These are phyloP conservation scores for Macrostomum cliftonense DNA, from an alignment of 2,888 invertebrate genomes.

Conservation along the genomic window DNA sequence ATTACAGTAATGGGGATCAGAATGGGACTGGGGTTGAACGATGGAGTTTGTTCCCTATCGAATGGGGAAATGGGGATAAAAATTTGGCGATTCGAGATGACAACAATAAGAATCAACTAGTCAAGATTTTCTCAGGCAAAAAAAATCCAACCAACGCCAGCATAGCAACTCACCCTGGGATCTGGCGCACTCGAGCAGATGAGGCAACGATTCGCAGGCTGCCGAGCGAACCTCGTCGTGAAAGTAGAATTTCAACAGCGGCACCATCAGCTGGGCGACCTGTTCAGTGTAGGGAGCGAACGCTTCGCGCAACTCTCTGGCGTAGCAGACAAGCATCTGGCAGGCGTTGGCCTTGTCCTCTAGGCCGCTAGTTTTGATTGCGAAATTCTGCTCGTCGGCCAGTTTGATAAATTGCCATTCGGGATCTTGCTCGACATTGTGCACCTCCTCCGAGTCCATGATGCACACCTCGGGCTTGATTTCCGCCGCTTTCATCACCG, in stretches of 20 bases:
- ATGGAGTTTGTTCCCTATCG: too few relatives aligned
- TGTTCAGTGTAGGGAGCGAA: conserved; percentile 56
- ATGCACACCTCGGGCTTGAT: conserved; percentile 81
- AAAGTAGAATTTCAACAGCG: conserved; percentile 53
- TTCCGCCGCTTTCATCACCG: conserved; percentile 71
- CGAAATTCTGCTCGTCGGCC: conserved; percentile 78
- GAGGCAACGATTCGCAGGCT: conserved; percentile 73
- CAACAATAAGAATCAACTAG: too few relatives aligned
- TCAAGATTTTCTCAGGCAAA: too few relatives aligned
- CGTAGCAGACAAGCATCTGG: conserved; percentile 86
- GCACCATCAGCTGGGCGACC: conserved; percentile 40
- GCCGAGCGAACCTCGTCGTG: conserved; percentile 58
- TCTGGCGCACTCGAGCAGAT: conserved; percentile 65
- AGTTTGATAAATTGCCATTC: conserved; percentile 85
- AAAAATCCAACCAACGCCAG: too few relatives aligned
- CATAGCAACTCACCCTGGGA: conserved; percentile 49
- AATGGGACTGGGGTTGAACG: too few relatives aligned
- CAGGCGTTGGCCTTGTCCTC: conserved; percentile 91
- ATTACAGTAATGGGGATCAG: too few relatives aligned
- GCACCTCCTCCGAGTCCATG: conserved; percentile 43
- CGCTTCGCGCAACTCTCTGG: conserved; percentile 70
- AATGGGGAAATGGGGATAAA: too few relatives aligned
- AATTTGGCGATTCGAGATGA: too few relatives aligned
- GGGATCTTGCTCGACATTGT: conserved; percentile 61
- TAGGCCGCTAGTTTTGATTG: conserved; percentile 68